Evolutionary conservation across 2,113 vertebrate species (phyloP).

Genomic region (Mobula birostris): DNA sequence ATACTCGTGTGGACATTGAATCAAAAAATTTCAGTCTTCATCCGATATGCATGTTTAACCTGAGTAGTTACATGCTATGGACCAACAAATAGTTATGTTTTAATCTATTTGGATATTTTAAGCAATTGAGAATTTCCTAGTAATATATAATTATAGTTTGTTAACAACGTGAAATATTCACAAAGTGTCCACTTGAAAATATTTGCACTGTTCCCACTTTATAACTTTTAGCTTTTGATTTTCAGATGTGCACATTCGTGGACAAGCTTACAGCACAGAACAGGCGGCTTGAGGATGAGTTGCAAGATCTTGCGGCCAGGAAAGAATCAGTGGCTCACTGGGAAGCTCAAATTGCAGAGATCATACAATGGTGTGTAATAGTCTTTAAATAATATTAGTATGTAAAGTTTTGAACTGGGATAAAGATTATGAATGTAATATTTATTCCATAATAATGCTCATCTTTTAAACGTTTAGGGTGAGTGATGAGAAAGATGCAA

Average conservation of each 20-base stretch:
- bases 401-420: neutral
- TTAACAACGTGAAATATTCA: neutral
- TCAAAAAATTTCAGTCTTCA: too few relatives aligned
- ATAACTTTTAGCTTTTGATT: constrained; percentile 38
- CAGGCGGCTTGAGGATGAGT: constrained; percentile 83
- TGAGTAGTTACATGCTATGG: neutral
- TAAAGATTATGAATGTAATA: neutral
- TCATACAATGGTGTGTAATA: constrained; percentile 85
- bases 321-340: constrained; percentile 93
- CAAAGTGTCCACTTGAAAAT: neutral
- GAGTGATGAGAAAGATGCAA: constrained; percentile 93
- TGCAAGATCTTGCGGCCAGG: constrained; percentile 82
- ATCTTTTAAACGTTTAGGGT: constrained; percentile 57
- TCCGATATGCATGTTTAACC: neutral
- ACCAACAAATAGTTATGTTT: neutral
- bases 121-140: neutral
- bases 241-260: constrained; percentile 80
- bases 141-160: neutral
- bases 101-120: neutral
- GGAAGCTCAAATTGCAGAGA: constrained; percentile 97
- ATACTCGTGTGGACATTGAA: neutral
- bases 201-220: neutral
- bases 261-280: constrained; percentile 84
- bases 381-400: neutral
- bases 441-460: neutral